Evolutionary conservation across 1,140 invertebrate species (phyloP), one percentile per base, ranked within the genome.

Genomic region (Drosophila kohkoa): DNA sequence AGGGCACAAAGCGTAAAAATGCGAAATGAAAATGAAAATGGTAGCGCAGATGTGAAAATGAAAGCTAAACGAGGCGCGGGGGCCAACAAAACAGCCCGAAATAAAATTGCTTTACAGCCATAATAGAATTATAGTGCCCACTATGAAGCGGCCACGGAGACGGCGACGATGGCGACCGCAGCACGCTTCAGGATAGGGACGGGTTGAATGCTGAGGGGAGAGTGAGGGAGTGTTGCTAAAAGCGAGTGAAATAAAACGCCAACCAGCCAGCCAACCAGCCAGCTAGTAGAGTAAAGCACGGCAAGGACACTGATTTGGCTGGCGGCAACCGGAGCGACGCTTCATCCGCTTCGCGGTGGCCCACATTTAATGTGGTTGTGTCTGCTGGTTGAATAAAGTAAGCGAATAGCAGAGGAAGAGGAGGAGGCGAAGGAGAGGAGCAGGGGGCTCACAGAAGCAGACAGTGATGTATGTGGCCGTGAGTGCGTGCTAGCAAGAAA

Each of bases 71-170:
- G 80, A 77, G 52, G 35, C 57, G 64, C 55, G 54, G 64, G 30
- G 41, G 46, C 15, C 15, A 43, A 52, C 57, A 62, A 41, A 64
- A 77, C 51, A 58, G 72, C 63, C 54, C 58, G 68, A 73, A 72
- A 78, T 78, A 77, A 81, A 83, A 83, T 88, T 80, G 85, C 85
- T 77, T 82, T 77, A 83, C 69, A 69, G 77, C 69, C 80, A 83
- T 87, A 88, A 87, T 87, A 77, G 80, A 83, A 87, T 87, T 88
- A 88, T 83, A 80, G 79, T 88, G 83, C 69, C 67, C 63, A 82
- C 82, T 82, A 68, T 58, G 59, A 54, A 25, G 72, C 76, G 45
- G 43, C 52, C 62, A 35, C 46, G 52, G 45, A 35, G 48, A 58
- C 35, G 46, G 45, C 20, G 15, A 13, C 63, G 5, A 16, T 38